Base-by-base conservation (phyloP, 2,797 vertebrate species). In the Aulostomus chinensis region DNA sequence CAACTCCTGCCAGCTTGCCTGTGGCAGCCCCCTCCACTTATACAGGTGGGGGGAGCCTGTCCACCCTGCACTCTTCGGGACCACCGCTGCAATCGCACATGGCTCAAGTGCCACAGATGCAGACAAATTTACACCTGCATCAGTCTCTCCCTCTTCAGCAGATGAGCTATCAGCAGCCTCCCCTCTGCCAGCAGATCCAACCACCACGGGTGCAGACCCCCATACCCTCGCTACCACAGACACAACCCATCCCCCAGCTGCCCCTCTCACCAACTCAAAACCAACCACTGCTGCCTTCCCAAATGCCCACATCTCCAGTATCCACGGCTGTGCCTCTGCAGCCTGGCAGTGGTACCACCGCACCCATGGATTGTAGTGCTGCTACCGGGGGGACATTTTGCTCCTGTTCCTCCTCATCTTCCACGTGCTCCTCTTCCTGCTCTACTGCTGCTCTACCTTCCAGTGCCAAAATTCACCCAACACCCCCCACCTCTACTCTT, bases 361-460 rank as follows among this genome's bases (percentile, higher is more conserved):
- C 63, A 21, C 53, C 84, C 18, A 42, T 71, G 34, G 88, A 89
- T 49, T 58, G 76, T 47, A 54, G 75, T 13, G 39, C 74, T 50
- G 61, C 55, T 17, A 30, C 41, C 16, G 82, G 57, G 14, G 79
- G 52, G 34, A 61, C 72, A 24, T 85, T 87, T 60, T 87, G 79
- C 68, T 78, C 85, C 51, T 85, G 79, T 22, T 85, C 90, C 78
- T 87, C 92, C 22, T 85, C 90, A 61, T 89, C 78, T 26, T 90
- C 68, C 67, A 85, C 82, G 42, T 85, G 73, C 65, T 87, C 83
- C 47, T 76, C 88, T 24, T 85, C 80, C 35, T 90, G 88, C 65
- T 91, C 90, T 50, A 70, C 86, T 60, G 93, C 93, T 71, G 88
- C 91, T 88, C 73, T 93, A 73, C 86, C 93, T 88, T 80, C 89